These are phyloP conservation scores for Cylas formicarius DNA, from an alignment of 1,140 invertebrate genomes.

Conservation along the genomic window DNA sequence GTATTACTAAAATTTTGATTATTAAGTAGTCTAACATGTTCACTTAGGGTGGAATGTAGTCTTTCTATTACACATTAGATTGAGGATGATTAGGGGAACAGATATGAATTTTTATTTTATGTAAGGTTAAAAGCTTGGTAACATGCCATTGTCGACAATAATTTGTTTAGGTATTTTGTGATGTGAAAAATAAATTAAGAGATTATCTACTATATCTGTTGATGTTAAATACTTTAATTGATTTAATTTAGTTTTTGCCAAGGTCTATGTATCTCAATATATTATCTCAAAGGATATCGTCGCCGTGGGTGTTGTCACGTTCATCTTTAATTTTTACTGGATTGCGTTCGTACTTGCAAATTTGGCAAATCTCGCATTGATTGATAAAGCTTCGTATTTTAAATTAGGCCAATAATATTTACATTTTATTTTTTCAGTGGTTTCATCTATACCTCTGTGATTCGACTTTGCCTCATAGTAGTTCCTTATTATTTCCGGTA, in stretches of 20 bases:
- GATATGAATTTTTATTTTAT: too few species aligned
- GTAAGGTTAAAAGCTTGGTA: too few species aligned
- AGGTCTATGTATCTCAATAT: constrained; percentile 2
- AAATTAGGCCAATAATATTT: constrained; percentile 6
- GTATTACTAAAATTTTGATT: too few species aligned
- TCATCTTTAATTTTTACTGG: background rate
- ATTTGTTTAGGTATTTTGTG: constrained; percentile 2
- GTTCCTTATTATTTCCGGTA: too few species aligned
- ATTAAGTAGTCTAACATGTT: too few species aligned
- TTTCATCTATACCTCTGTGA: too few species aligned
- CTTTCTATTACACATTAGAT: too few species aligned
- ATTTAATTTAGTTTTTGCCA: constrained; percentile 5
- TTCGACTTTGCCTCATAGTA: constrained; percentile 3
- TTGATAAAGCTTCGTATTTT: background rate
- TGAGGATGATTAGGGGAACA: too few species aligned
- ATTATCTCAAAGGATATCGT: constrained; percentile 5
- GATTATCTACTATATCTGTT: constrained; percentile 4
- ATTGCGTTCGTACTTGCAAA: background rate
- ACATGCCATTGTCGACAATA: too few species aligned
- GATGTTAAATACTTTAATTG: background rate
- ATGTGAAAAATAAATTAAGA: constrained; percentile 2
- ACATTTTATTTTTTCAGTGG: background rate
- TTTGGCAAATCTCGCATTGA: too few species aligned
- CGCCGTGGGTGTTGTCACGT: background rate
- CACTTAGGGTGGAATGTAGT: too few species aligned